Conservation (phyloP, 1,140 invertebrate species). For the Brachionus manjavacas region DNA sequence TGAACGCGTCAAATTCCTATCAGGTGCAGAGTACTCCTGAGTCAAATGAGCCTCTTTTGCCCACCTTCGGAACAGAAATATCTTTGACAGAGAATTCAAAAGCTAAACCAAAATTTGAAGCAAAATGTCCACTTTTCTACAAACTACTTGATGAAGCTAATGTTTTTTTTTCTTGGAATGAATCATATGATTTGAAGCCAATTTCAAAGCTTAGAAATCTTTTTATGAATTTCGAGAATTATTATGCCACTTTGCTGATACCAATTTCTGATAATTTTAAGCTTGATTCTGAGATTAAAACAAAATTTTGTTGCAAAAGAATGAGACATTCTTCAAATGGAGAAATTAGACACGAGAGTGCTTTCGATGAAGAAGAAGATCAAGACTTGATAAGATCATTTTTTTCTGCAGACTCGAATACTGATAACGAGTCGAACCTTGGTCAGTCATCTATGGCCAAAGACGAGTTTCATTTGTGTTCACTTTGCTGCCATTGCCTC, state of each 20-base stretch:
- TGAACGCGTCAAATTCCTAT: constrained; percentile 1
- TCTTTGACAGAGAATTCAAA: background rate
- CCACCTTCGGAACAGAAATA: background rate
- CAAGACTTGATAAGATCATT: background rate
- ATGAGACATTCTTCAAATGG: constrained; percentile 27
- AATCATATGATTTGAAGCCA: background rate
- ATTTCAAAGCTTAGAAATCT: background rate
- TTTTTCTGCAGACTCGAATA: too few species aligned
- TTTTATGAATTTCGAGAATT: constrained; percentile 5
- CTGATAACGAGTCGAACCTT: background rate
- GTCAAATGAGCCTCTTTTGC: background rate
- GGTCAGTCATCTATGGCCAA: background rate
- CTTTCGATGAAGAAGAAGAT: background rate
- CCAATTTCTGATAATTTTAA: constrained; percentile 28
- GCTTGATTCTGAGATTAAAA: background rate
- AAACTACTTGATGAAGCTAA: background rate
- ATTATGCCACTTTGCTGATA: constrained; percentile 13
- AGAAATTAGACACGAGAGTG: background rate
- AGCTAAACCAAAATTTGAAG: background rate
- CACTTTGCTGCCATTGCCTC: constrained; percentile 25
- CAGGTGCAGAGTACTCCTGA: background rate
- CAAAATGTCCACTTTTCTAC: background rate
- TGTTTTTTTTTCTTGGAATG: background rate
- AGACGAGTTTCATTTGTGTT: constrained; percentile 26
- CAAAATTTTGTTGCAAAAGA: background rate